A percentile compares a stretch with the other conserved stretches of the same genome.
Conservation (phyloP, 2,797 vertebrate species). For the Micropoecilia bifurca region DNA sequence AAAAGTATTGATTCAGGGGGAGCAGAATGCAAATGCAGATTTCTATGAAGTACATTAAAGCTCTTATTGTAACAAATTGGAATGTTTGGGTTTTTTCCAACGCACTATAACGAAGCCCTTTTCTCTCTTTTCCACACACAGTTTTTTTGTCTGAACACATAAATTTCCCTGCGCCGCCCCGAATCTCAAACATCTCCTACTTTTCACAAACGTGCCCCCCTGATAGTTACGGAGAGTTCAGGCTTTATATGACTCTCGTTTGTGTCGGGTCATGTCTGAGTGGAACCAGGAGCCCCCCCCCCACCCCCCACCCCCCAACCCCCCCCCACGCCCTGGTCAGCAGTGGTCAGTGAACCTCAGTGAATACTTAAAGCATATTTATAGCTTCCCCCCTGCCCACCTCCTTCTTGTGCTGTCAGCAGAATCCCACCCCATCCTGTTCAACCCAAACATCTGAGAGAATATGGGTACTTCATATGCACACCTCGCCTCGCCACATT, state of each 20-base stretch:
- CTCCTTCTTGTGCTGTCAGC: conserved; percentile 51
- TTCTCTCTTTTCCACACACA: neutral
- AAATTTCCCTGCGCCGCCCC: neutral
- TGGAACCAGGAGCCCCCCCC: conserved; percentile 1
- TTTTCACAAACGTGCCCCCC: conserved; percentile 33
- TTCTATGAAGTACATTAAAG: neutral
- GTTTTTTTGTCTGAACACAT: conserved; percentile 21
- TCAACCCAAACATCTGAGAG: conserved; percentile 53
- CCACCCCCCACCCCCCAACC: neutral
- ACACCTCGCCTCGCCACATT: conserved; percentile 59
- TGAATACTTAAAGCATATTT: conserved; percentile 43
- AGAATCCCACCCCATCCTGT: conserved; percentile 29
- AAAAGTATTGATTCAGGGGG: neutral
- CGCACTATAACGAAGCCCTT: no score
- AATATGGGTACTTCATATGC: conserved; percentile 58
- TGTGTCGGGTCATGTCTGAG: conserved; percentile 25
- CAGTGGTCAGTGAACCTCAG: conserved; percentile 45
- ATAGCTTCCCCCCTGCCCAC: neutral
- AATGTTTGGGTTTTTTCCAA: neutral
- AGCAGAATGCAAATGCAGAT: neutral
- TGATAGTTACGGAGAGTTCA: conserved; percentile 47
- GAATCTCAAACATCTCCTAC: conserved; percentile 44
- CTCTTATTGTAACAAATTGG: neutral
- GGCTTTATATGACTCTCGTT: conserved; percentile 46
- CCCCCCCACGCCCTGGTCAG: neutral